These are phyloP conservation scores for Acipenser ruthenus DNA, from an alignment of 2,797 vertebrate species.

Conservation along the genomic window DNA sequence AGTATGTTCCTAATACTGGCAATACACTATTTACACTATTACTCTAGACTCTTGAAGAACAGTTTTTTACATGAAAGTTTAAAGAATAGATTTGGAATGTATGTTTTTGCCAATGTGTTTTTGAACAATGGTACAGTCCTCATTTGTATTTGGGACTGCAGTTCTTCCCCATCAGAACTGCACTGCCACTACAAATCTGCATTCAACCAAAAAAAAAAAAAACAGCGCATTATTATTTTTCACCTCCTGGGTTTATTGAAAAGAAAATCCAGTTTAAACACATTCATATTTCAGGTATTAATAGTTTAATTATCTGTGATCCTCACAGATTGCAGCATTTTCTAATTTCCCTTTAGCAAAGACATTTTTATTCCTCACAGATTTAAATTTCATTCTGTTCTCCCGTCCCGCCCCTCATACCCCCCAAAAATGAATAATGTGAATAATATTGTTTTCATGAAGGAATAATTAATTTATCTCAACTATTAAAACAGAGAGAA, in stretches of 20 bases:
- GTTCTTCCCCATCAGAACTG: too few species aligned
- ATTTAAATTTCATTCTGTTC: slow-evolving; percentile 78
- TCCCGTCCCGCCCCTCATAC: slow-evolving; percentile 38
- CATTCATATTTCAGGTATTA: slow-evolving; percentile 85
- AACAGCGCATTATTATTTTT: slow-evolving; percentile 55
- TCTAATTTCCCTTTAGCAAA: slow-evolving; percentile 85
- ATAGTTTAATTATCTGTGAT: slow-evolving; percentile 91
- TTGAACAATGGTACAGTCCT: too few species aligned
- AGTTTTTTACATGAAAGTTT: too few species aligned
- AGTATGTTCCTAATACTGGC: too few species aligned
- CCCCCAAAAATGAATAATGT: slow-evolving; percentile 74
- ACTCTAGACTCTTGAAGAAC: too few species aligned
- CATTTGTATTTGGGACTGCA: too few species aligned
- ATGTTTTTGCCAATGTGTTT: too few species aligned
- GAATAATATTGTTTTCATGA: slow-evolving; percentile 88
- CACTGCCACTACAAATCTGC: too few species aligned
- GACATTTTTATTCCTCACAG: slow-evolving; percentile 73
- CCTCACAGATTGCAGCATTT: slow-evolving; percentile 72
- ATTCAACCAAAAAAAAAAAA: slow-evolving; percentile 26
- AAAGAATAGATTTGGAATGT: too few species aligned
- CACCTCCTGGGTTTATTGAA: slow-evolving; percentile 58
- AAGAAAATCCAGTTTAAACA: slow-evolving; percentile 83
- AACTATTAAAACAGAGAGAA: slow-evolving; percentile 95
- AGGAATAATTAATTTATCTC: slow-evolving; percentile 99
- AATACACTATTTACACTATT: too few species aligned